These are phyloP conservation scores for Ptiloglossa arizonensis DNA, from an alignment of 1,140 invertebrate genomes.

Conservation along the genomic window DNA sequence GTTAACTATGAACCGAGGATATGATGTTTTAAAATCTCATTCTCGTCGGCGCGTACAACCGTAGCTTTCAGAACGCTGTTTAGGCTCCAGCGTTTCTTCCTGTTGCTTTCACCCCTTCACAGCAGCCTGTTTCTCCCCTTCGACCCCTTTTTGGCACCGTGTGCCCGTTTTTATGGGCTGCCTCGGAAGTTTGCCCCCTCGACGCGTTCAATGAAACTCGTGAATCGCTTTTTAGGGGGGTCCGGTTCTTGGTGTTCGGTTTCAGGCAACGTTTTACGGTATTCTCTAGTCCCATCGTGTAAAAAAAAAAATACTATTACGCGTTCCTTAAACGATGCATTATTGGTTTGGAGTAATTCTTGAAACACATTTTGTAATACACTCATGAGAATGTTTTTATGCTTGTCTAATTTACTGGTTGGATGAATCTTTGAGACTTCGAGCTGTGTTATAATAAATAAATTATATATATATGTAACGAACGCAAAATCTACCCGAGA, in stretches of 20 bases:
- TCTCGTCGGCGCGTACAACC: not conserved
- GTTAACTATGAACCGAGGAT: too few relatives aligned
- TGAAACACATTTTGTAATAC: too few relatives aligned
- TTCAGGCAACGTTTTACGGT: constrained; percentile 4
- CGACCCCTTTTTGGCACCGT: constrained; percentile 31
- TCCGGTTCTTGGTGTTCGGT: constrained; percentile 3
- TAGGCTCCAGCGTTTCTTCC: constrained; percentile 6
- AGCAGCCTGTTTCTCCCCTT: constrained; percentile 21
- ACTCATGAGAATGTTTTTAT: too few relatives aligned
- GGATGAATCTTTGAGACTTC: too few relatives aligned
- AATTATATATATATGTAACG: too few relatives aligned
- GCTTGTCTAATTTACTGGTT: too few relatives aligned
- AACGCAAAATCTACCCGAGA: too few relatives aligned
- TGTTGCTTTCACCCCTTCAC: constrained; percentile 37
- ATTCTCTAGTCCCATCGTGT: not conserved
- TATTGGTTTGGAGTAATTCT: not conserved
- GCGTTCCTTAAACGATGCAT: not conserved
- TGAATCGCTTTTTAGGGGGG: constrained; percentile 32
- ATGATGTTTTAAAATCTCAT: not conserved
- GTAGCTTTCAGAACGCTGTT: not conserved
- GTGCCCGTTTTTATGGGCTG: constrained; percentile 34
- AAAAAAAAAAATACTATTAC: not conserved
- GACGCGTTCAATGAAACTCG: constrained; percentile 42
- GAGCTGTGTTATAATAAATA: not conserved
- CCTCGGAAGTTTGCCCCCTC: constrained; percentile 27